A percentile compares a stretch with the other conserved stretches of the same genome.
These are phyloP conservation scores for Drosophila flavopinicola DNA, from an alignment of 2,888 invertebrate genomes.

Conservation along the genomic window DNA sequence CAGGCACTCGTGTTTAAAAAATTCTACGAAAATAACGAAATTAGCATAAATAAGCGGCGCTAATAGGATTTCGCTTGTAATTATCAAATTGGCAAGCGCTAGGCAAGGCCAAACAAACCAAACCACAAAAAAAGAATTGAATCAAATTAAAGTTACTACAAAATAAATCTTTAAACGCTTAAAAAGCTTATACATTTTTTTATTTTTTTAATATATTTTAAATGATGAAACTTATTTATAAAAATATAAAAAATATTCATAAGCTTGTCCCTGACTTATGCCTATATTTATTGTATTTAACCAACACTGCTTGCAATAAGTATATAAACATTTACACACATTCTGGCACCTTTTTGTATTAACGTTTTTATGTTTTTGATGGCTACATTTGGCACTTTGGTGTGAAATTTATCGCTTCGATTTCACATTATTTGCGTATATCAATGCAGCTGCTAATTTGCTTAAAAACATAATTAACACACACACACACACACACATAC, in stretches of 20 bases:
- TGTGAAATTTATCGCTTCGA: slow-evolving; percentile 69
- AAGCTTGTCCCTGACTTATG: slow-evolving; percentile 11
- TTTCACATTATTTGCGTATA: slow-evolving; percentile 59
- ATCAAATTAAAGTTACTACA: slow-evolving; percentile 56
- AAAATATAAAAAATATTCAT: too few relatives aligned
- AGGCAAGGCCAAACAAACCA: slow-evolving; percentile 29
- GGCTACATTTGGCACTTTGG: slow-evolving; percentile 27
- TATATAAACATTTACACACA: slow-evolving; percentile 19
- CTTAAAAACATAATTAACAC: slow-evolving; percentile 78
- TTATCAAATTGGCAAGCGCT: slow-evolving; percentile 68
- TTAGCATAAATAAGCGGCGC: slow-evolving; percentile 73
- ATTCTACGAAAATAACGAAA: slow-evolving; percentile 68
- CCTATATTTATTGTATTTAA: slow-evolving; percentile 5
- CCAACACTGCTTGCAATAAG: not conserved
- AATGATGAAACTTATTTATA: too few relatives aligned
- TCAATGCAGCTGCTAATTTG: slow-evolving; percentile 74
- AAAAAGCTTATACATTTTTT: too few relatives aligned
- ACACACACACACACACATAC: slow-evolving; percentile 4
- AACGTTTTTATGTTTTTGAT: slow-evolving; percentile 30
- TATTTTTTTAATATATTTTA: too few relatives aligned
- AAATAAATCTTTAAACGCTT: too few relatives aligned
- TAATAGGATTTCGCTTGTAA: slow-evolving; percentile 77
- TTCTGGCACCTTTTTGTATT: slow-evolving; percentile 33
- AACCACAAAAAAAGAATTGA: slow-evolving; percentile 31
- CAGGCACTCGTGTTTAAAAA: slow-evolving; percentile 69